Base-by-base conservation (phyloP, 1,140 invertebrate genomes). In the Caenorhabditis latens region DNA sequence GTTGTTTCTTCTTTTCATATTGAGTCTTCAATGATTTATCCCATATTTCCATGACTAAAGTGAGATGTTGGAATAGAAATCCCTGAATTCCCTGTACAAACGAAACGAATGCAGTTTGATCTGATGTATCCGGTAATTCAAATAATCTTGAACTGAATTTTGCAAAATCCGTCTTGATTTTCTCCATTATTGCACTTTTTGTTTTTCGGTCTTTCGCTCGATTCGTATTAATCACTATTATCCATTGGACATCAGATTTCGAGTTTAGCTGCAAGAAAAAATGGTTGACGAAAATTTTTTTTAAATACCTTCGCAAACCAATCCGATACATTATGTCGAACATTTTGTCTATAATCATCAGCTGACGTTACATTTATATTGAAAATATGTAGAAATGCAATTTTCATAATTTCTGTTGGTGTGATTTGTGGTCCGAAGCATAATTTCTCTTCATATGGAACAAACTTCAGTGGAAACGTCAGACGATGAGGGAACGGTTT, bases 191-290 rank as follows among this genome's bases (percentile, higher is more conserved):
- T 6, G 79, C 50, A 6, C 32, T 79, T 42, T 91, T 85, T 24
- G 63, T 88, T 75, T 92, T 92, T 43, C 91, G 90, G 32, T 92
- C 91, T 63, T 90, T 90, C 4, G 90, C 90, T 57, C 82, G 79
- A 4, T 91, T 89, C 11, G 90, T 89, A 50, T 92, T 92, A 58
- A 91, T 90, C 21, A 92, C 86, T 46, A 92, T 92, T 7, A 92
- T 24, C 91, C 91, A 92, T 65, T 91, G 87, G 42, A 87, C 43
- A 21, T 85, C 84, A 46, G 84, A 84, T 89, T 55, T 58, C n/a
- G 84, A 55, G 55, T 53, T 85, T 32, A 85, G n/a, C 84, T 84
- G 58, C 16, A 84, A 53, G 13, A 7, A 65, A 19, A 57, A 61
- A 2, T 19, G 4, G 7, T 6, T 50, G 32, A 32, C 32, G 6